A percentile compares a stretch with the other conserved stretches of the same genome.
Conservation (phyloP, 2,888 invertebrate genomes). For the Epinotia brunnichana region DNA sequence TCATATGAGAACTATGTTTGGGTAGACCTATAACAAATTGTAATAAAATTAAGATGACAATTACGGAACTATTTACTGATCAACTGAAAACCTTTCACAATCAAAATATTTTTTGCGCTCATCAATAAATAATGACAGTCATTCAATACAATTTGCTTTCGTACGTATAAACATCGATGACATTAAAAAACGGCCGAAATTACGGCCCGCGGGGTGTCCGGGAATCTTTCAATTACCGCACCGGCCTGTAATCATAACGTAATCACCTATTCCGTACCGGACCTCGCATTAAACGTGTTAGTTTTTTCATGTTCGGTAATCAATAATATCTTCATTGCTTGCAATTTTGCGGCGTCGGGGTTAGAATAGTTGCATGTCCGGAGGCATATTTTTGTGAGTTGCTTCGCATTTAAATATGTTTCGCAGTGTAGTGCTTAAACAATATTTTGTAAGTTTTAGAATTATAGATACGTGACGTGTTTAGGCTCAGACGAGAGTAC, state of each 20-base stretch:
- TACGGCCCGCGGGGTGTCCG: slow-evolving; percentile 50
- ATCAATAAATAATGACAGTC: slow-evolving; percentile 40
- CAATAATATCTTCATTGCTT: slow-evolving; percentile 51
- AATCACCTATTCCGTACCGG: slow-evolving; percentile 69
- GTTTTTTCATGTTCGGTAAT: slow-evolving; percentile 49
- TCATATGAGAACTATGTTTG: not conserved
- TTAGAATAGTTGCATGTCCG: not conserved
- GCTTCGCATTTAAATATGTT: not conserved
- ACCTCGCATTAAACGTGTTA: slow-evolving; percentile 59
- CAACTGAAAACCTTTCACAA: slow-evolving; percentile 7
- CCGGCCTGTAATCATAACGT: slow-evolving; percentile 78
- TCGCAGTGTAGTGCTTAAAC: not conserved
- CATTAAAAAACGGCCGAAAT: slow-evolving; percentile 42
- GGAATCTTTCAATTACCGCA: slow-evolving; percentile 64
- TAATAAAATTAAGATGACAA: not conserved
- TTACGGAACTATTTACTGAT: too few species aligned
- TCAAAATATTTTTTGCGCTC: slow-evolving; percentile 35
- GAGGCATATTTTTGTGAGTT: not conserved
- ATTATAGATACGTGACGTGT: too few species aligned
- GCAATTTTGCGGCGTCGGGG: slow-evolving; percentile 18
- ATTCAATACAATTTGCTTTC: slow-evolving; percentile 33
- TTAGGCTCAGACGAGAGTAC: too few species aligned
- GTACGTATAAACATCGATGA: slow-evolving; percentile 43
- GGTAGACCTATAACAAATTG: not conserved
- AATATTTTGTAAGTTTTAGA: not conserved